Conservation (phyloP, 2,888 invertebrate species). For the Brachynemurus nebulosus region DNA sequence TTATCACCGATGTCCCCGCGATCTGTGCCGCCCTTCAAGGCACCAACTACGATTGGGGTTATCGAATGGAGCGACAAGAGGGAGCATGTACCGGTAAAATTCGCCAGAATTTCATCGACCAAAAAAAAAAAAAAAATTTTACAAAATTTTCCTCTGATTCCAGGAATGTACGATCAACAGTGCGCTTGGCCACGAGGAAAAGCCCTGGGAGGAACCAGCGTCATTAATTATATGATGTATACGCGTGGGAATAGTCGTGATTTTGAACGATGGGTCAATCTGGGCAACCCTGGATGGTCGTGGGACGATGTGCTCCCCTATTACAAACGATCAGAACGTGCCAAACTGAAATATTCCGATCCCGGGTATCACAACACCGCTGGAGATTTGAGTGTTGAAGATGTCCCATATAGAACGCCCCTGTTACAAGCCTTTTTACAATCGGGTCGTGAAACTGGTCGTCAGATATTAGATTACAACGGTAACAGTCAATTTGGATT, state of each 20-base stretch:
- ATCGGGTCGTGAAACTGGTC: conserved; percentile 32
- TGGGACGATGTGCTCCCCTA: conserved; percentile 31
- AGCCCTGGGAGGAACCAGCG: conserved; percentile 42
- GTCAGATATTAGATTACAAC: conserved; percentile 31
- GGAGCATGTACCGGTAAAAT: conserved; percentile 34
- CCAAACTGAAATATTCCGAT: conserved; percentile 25
- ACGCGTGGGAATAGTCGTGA: conserved; percentile 55
- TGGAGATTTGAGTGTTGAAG: conserved; percentile 47
- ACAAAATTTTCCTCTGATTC: not conserved
- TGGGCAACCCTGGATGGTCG: conserved; percentile 61
- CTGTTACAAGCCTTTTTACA: conserved; percentile 27
- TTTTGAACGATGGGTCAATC: conserved; percentile 50
- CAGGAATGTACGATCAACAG: conserved; percentile 14
- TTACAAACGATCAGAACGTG: conserved; percentile 45
- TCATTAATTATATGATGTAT: conserved; percentile 56
- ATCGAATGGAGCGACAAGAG: conserved; percentile 40
- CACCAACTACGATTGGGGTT: conserved; percentile 46
- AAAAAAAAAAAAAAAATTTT: not conserved
- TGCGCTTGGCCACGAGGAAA: conserved; percentile 43
- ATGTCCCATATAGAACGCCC: conserved; percentile 35
- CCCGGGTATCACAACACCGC: conserved; percentile 42
- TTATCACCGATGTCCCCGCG: conserved; percentile 38
- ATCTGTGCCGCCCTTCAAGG: conserved; percentile 38
- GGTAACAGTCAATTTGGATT: conserved; percentile 26
- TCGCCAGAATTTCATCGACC: not conserved